Base-by-base conservation (phyloP, 2,888 invertebrate genomes). In the Macaria liturata region DNA sequence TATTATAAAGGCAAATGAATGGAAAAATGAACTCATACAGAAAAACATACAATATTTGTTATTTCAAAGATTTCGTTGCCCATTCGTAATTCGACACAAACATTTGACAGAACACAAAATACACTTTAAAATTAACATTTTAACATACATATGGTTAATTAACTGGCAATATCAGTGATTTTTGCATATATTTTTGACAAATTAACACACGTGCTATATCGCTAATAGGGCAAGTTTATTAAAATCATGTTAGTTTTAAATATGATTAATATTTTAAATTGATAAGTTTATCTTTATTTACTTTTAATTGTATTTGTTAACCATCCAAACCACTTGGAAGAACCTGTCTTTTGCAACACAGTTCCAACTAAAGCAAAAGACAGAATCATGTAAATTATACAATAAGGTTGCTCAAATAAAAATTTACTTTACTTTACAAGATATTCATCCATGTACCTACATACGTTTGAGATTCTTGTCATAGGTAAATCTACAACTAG, bases 61-160 rank as follows among this genome's bases (percentile, higher is more conserved):
- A 42, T 9, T 8, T 42, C 3, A 1, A 42, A 8, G 1, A 42
- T 20, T 20, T 20, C 2, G 20, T 20, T 2, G 20, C 20, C 20
- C 47, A 57, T 56, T 47, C 39, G 40, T 32, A 39, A 51, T 8
- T 42, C 9, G n/a, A 32, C 4, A 32, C 39, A 44, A 6, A 39
- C 20, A 43, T 46, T n/a, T 43, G 32, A 39, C 9, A 49, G 49
- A 9, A 47, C n/a, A 46, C 40, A 49, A 39, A 37, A 52, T 42
- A 42, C 1, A 20, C 20, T 52, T 51, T 9, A n/a, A 46, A 55
- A 49, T 49, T 52, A 37, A 31, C 52, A 49, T 55, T 52, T 55
- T 52, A 51, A 37, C 59, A 59, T 59, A 52, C 31, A 59, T 49
- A 59, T 59, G 20, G 54, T 51, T 51, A 48, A 45, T 54, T 54